Conservation (phyloP, 1,140 invertebrate genomes). For the Cyrtorhinus lividipennis region DNA sequence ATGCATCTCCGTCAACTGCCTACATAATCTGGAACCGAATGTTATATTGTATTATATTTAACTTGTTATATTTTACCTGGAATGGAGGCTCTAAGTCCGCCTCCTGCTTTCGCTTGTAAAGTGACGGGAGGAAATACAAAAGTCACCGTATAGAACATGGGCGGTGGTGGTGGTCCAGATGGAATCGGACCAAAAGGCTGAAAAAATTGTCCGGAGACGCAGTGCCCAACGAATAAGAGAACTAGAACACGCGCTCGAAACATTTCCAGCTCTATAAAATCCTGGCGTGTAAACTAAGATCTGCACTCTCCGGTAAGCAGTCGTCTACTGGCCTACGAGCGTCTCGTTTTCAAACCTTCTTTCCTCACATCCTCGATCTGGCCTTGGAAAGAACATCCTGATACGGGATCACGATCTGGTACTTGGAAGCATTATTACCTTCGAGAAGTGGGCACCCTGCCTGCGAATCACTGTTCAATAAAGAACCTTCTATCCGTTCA, state of each 20-base stretch:
- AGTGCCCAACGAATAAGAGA: neutral
- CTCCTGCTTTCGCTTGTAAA: conserved; percentile 1
- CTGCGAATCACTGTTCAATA: too few relatives aligned
- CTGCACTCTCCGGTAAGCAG: too few relatives aligned
- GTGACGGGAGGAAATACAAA: neutral
- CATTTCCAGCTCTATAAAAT: neutral
- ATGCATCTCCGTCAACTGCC: neutral
- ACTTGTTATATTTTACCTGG: neutral
- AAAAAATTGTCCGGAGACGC: neutral
- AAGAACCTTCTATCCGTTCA: too few relatives aligned
- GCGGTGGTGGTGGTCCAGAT: neutral
- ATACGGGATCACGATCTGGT: neutral
- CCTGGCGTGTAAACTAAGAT: neutral
- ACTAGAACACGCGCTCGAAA: neutral
- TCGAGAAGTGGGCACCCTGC: too few relatives aligned
- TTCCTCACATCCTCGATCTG: neutral
- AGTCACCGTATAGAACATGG: neutral
- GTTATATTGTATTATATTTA: neutral
- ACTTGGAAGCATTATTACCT: too few relatives aligned
- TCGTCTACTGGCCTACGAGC: too few relatives aligned
- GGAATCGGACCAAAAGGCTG: neutral
- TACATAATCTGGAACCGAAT: neutral
- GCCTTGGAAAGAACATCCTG: conserved; percentile 3
- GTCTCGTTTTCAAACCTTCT: neutral
- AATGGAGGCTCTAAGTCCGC: conserved; percentile 4